These are phyloP conservation scores for Oreotrochilus melanogaster DNA, from an alignment of 2,113 vertebrate species.

Conservation along the genomic window DNA sequence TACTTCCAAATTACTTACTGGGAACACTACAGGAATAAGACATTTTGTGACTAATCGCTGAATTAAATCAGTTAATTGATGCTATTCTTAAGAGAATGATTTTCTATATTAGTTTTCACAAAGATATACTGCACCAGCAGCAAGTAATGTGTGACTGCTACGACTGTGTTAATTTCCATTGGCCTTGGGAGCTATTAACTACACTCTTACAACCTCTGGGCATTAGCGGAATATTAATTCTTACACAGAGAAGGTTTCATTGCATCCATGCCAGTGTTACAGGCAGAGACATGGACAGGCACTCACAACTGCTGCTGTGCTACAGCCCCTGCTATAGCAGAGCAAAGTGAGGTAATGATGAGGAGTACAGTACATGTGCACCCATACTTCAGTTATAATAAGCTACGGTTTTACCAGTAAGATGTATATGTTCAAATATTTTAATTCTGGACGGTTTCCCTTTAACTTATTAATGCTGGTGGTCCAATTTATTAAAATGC, in stretches of 20 bases:
- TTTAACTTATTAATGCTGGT: not conserved
- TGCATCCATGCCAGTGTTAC: not conserved
- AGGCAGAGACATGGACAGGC: not conserved
- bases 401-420: not conserved
- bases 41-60: slow-evolving; percentile 67
- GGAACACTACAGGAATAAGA: slow-evolving; percentile 51
- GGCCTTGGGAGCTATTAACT: slow-evolving; percentile 72
- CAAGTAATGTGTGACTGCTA: slow-evolving; percentile 62
- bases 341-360: not conserved
- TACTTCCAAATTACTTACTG: slow-evolving; percentile 60
- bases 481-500: not conserved
- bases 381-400: not conserved
- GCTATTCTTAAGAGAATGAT: slow-evolving; percentile 74
- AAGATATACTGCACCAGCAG: slow-evolving; percentile 63
- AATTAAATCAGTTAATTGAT: slow-evolving; percentile 73
- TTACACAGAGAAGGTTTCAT: slow-evolving; percentile 37
- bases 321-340: not conserved
- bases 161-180: slow-evolving; percentile 60
- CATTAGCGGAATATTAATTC: slow-evolving; percentile 69
- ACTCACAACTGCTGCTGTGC: slow-evolving; percentile 1
- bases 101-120: slow-evolving; percentile 70
- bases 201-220: slow-evolving; percentile 66
- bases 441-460: not conserved
- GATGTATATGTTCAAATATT: slow-evolving; percentile 10
- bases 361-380: not conserved